These are phyloP conservation scores for Drosophila nigrodunni DNA, from an alignment of 1,140 invertebrate species.

Conservation along the genomic window DNA sequence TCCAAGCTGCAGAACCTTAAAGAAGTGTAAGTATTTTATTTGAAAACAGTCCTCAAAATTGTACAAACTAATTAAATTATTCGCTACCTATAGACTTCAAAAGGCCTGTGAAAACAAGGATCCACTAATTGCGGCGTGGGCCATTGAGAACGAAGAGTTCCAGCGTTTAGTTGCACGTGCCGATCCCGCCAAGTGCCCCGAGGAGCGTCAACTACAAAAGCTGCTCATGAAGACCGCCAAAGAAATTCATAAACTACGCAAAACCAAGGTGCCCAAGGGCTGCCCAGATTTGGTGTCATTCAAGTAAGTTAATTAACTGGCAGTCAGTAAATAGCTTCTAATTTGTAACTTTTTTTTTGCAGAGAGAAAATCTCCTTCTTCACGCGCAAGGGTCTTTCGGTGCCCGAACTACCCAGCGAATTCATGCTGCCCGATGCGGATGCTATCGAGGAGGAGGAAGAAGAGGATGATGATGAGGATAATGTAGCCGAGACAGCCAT, in stretches of 20 bases:
- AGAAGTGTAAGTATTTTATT: constrained; percentile 85
- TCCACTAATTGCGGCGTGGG: constrained; percentile 91
- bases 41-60: not conserved
- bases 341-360: constrained; percentile 67
- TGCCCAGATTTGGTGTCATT: constrained; percentile 96
- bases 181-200: constrained; percentile 88
- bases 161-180: constrained; percentile 90
- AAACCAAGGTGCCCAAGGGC: constrained; percentile 94
- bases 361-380: constrained; percentile 99
- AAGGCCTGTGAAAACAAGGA: constrained; percentile 91
- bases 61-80: not conserved
- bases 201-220: constrained; percentile 92
- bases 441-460: constrained; percentile 76
- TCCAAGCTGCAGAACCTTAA: constrained; percentile 92
- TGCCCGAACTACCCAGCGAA: constrained; percentile 91
- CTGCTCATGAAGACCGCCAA: constrained; percentile 94
- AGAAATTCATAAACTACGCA: constrained; percentile 95
- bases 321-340: not conserved
- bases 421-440: constrained; percentile 74
- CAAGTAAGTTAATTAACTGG: constrained; percentile 89
- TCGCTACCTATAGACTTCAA: constrained; percentile 86
- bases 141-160: constrained; percentile 94
- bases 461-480: constrained; percentile 73
- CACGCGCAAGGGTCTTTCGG: constrained; percentile 90
- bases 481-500: constrained; percentile 78